Percentiles rank a stretch among this genome's conserved stretches.
Evolutionary conservation across 2,888 invertebrate species (phyloP).

Genomic region (Agrenia bidenticulata): DNA sequence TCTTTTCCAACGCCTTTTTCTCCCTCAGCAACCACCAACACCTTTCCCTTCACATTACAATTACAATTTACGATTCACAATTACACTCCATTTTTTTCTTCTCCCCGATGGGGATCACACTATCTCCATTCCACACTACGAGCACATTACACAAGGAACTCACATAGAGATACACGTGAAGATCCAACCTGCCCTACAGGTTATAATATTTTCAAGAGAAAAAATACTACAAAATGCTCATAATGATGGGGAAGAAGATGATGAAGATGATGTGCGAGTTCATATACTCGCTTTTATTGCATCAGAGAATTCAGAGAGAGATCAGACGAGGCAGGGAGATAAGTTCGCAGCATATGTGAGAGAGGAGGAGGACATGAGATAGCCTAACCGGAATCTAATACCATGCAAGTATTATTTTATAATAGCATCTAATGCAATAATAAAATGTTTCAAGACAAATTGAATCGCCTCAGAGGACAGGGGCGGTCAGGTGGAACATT

Average conservation of each 20-base stretch:
- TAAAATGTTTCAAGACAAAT: background rate
- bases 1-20: slow-evolving; percentile 10
- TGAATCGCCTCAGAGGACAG: slow-evolving; percentile 5
- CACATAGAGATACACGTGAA: background rate
- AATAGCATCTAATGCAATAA: background rate
- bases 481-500: background rate
- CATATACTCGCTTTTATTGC: background rate
- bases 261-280: slow-evolving; percentile 7
- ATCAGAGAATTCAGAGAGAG: background rate
- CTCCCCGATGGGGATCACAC: background rate
- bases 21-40: slow-evolving; percentile 14
- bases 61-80: slow-evolving; percentile 19
- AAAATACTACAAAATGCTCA: background rate
- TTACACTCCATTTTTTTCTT: slow-evolving; percentile 14
- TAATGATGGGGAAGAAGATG: slow-evolving; percentile 7
- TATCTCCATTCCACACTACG: background rate
- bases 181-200: slow-evolving; percentile 13
- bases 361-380: too few species aligned
- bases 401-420: background rate
- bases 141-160: background rate
- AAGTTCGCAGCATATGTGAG: too few species aligned
- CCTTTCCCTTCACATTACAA: slow-evolving; percentile 21
- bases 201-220: background rate
- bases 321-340: too few species aligned
- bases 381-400: slow-evolving; percentile 7